Evolutionary conservation across 2,113 vertebrate genomes (phyloP).

Genomic region (Chaetops frenatus): DNA sequence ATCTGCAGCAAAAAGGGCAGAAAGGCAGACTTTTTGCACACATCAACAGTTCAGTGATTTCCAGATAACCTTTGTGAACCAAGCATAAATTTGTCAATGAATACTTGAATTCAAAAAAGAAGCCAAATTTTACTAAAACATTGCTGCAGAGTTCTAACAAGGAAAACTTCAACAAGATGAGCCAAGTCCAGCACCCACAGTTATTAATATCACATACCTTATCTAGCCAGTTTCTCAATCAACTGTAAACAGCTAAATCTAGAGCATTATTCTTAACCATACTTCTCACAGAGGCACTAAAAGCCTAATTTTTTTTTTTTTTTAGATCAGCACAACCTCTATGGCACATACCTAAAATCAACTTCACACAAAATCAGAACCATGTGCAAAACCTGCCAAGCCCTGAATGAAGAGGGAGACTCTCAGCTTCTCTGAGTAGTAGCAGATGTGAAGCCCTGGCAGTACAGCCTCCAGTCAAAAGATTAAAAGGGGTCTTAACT

Average conservation of each 20-base stretch:
- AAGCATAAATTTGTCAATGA: neutral
- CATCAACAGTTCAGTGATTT: neutral
- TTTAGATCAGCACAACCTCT: neutral
- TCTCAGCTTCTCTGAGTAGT: neutral
- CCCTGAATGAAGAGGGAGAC: neutral
- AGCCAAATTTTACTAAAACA: neutral
- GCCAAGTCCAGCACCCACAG: neutral
- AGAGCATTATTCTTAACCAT: neutral
- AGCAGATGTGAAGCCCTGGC: constrained; percentile 9
- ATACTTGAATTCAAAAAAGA: neutral
- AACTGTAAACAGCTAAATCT: neutral
- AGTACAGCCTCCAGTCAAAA: neutral
- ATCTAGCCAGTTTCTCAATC: neutral
- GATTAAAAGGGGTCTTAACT: neutral
- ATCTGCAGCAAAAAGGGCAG: neutral
- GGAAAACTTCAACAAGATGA: neutral
- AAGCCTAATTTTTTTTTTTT: neutral
- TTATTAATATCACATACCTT: neutral
- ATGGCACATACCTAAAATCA: neutral
- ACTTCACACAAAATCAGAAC: neutral
- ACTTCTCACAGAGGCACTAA: neutral
- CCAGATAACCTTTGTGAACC: neutral
- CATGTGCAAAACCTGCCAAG: neutral
- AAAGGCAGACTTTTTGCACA: neutral
- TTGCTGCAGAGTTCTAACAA: neutral